Evolutionary conservation across 2,888 invertebrate species (phyloP).

Genomic region (Clivina fossor): DNA sequence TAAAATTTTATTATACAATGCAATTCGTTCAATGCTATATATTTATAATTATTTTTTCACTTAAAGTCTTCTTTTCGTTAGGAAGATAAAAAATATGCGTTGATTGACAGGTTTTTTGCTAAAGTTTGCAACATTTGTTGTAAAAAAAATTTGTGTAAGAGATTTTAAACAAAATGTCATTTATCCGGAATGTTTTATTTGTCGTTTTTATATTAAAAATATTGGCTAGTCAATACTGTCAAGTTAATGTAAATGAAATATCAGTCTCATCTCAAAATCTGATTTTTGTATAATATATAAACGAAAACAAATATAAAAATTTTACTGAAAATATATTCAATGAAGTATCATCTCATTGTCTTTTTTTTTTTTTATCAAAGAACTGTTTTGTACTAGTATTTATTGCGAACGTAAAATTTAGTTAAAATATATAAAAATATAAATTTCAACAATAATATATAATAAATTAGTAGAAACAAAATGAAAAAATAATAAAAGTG

Average conservation of each 20-base stretch:
- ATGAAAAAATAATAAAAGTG: not conserved
- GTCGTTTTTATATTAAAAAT: no score
- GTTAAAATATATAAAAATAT: not conserved
- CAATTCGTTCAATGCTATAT: no score
- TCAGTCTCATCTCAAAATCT: not conserved
- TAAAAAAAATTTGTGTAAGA: no score
- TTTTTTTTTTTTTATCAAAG: no score
- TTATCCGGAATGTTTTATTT: conserved; percentile 14
- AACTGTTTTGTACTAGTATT: not conserved
- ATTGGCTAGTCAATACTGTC: no score
- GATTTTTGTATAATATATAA: conserved; percentile 4
- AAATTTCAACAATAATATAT: not conserved
- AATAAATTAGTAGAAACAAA: not conserved
- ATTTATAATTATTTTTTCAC: no score
- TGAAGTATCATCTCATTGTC: no score
- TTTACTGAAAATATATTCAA: no score
- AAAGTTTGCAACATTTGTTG: conserved; percentile 27
- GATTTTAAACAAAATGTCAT: conserved; percentile 1
- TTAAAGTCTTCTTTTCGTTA: conserved; percentile 24
- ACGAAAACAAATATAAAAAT: not conserved
- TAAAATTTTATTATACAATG: conserved; percentile 21
- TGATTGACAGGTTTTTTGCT: conserved; percentile 9
- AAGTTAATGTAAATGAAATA: no score
- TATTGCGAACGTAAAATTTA: not conserved
- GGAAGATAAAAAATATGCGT: conserved; percentile 29